These are phyloP conservation scores for Paramuricea clavata DNA, from an alignment of 92 coral and sea anemone genomes.

Conservation along the genomic window DNA sequence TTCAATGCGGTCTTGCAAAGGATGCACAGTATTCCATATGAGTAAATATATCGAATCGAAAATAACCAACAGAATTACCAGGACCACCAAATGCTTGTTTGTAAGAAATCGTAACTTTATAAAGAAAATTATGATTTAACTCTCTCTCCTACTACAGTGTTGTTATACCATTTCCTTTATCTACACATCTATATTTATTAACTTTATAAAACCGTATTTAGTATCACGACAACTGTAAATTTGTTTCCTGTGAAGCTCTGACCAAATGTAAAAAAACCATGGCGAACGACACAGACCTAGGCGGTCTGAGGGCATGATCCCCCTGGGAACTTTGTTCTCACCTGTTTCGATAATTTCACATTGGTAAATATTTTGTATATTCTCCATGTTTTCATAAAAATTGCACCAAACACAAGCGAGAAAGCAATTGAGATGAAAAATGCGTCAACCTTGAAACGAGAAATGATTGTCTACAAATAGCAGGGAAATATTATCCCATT, in stretches of 20 bases:
- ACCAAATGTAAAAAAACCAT: too few species aligned
- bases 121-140: not conserved
- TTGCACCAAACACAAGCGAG: conserved; percentile 89
- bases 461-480: too few species aligned
- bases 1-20: conserved; percentile 64
- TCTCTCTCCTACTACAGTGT: too few species aligned
- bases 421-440: conserved; percentile 85
- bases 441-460: conserved; percentile 73
- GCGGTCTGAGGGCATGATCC: too few species aligned
- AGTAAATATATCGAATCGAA: conserved; percentile 79
- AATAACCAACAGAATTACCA: conserved; percentile 74
- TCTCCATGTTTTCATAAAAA: conserved; percentile 97
- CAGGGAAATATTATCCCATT: too few species aligned
- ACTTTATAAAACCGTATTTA: too few species aligned
- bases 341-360: conserved; percentile 85
- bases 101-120: conserved; percentile 19
- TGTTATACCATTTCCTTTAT: too few species aligned
- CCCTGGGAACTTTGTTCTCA: too few species aligned
- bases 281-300: too few species aligned
- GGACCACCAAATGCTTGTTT: conserved; percentile 76
- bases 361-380: conserved; percentile 90
- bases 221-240: too few species aligned
- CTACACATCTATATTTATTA: too few species aligned
- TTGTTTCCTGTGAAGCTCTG: too few species aligned
- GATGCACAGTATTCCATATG: conserved; percentile 83